These are phyloP conservation scores for Arizona elegans DNA, from an alignment of 2,113 vertebrate species.

Conservation along the genomic window DNA sequence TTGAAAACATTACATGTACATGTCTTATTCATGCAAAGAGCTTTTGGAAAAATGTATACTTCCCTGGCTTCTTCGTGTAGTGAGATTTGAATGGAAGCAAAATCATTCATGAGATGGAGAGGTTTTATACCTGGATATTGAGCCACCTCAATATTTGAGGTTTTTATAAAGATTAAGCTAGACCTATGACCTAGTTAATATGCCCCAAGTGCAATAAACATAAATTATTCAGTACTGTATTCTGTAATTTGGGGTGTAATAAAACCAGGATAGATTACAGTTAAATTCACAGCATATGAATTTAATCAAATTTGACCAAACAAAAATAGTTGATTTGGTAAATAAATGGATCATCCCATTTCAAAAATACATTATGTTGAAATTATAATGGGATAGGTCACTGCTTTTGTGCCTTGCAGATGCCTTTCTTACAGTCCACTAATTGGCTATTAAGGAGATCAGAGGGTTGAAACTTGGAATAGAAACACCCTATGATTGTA, in stretches of 20 bases:
- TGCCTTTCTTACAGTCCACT: not conserved
- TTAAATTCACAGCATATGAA: not conserved
- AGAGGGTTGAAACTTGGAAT: not conserved
- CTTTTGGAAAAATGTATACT: not conserved
- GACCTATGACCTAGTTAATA: not conserved
- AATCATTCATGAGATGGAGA: not conserved
- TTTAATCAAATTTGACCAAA: not conserved
- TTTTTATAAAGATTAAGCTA: not conserved
- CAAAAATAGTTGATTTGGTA: not conserved
- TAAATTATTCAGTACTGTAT: not conserved
- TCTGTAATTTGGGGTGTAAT: not conserved
- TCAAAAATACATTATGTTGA: not conserved
- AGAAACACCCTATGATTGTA: not conserved
- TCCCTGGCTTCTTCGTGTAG: not conserved
- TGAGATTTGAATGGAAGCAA: not conserved
- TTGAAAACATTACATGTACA: not conserved
- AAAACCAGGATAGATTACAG: not conserved
- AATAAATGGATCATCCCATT: not conserved
- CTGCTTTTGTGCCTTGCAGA: not conserved
- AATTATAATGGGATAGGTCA: not conserved
- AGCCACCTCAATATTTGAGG: no score
- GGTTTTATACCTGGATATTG: not conserved
- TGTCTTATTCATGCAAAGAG: not conserved
- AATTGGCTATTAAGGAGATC: not conserved
- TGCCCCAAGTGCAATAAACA: not conserved